These are phyloP conservation scores for Tapirus terrestris DNA, from an alignment of 2,113 vertebrate species.

Conservation along the genomic window DNA sequence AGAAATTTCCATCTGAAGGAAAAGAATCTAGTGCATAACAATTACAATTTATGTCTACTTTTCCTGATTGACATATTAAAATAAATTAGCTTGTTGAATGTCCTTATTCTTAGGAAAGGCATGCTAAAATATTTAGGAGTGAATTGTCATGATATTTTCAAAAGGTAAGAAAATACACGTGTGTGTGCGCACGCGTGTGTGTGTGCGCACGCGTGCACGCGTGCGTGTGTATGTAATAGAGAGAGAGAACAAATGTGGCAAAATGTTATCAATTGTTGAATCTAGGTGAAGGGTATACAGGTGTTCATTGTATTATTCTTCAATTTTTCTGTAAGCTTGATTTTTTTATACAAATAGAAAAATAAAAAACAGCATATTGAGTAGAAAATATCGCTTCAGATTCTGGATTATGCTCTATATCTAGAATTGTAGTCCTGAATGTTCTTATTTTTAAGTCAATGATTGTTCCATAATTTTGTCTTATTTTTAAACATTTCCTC, in stretches of 20 bases:
- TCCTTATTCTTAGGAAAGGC: neutral
- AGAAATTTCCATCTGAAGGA: neutral
- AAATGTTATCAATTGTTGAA: neutral
- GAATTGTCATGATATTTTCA: neutral
- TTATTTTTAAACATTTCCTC: slow-evolving; percentile 27
- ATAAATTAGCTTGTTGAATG: neutral
- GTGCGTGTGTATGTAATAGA: neutral
- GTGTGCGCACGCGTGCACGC: too few relatives aligned
- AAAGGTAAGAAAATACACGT: neutral
- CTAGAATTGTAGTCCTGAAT: neutral
- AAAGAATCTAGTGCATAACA: neutral
- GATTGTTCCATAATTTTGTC: neutral
- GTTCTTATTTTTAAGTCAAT: slow-evolving; percentile 19
- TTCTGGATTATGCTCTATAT: neutral
- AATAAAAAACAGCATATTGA: neutral
- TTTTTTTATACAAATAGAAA: neutral
- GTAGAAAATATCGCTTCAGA: neutral
- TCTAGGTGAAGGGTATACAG: neutral
- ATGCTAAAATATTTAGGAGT: neutral
- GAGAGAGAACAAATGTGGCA: neutral
- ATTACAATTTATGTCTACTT: neutral
- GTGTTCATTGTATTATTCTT: neutral
- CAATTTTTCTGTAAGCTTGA: neutral
- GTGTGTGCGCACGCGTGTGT: too few relatives aligned
- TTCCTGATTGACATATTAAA: neutral